These are phyloP conservation scores for Antedon mediterranea DNA, from an alignment of 53 echinoderm and acorn worm genomes.

Conservation along the genomic window DNA sequence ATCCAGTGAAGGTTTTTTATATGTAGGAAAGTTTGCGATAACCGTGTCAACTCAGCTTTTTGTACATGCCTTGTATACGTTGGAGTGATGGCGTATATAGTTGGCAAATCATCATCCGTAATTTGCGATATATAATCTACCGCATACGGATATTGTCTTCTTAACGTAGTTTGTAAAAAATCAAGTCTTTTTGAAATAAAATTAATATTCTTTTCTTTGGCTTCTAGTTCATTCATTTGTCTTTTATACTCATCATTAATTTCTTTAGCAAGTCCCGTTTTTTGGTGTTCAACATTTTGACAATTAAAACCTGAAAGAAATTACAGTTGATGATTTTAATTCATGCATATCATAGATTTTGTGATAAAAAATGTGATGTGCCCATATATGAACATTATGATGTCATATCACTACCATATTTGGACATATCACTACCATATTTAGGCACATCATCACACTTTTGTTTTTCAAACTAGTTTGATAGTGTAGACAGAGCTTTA, in stretches of 20 bases:
- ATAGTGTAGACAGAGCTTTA: too few species aligned
- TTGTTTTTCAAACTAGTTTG: too few species aligned
- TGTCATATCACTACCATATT: too few species aligned
- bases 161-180: constrained; percentile 19
- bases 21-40: constrained; percentile 61
- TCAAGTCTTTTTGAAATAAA: constrained; percentile 21
- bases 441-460: too few species aligned
- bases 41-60: constrained; percentile 70
- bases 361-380: too few species aligned
- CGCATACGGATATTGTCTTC: constrained; percentile 36
- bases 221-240: constrained; percentile 21
- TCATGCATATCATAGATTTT: too few species aligned
- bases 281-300: too few species aligned
- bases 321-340: too few species aligned
- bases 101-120: constrained; percentile 24
- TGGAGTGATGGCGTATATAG: constrained; percentile 74
- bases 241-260: constrained; percentile 23
- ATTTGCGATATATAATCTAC: constrained; percentile 16
- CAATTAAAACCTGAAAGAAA: neutral
- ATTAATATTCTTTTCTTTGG: constrained; percentile 15
- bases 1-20: constrained; percentile 84
- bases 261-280: constrained; percentile 7
- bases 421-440: too few species aligned
- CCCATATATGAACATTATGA: too few species aligned
- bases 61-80: constrained; percentile 89